Percentiles rank a stretch among this genome's conserved stretches.
phyloP scores from a whole-genome alignment of 2,113 vertebrate species.

The Tonatia bakeri region DNA sequence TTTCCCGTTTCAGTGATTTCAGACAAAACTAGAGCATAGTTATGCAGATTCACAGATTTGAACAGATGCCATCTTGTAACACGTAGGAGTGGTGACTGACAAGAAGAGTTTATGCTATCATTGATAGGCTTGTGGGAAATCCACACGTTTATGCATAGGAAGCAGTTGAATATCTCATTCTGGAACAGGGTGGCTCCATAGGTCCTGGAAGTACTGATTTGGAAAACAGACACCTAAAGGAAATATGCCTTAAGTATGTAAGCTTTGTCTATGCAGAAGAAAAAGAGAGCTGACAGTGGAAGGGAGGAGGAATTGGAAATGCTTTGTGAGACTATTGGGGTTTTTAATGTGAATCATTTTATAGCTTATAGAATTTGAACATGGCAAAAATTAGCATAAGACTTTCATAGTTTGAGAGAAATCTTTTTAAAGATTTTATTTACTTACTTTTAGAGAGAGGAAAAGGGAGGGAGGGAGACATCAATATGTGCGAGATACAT shows the following conservation, averaged over 20 bases:
- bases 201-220: background rate
- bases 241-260: background rate
- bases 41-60: background rate
- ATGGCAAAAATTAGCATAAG: background rate
- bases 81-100: background rate
- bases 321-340: background rate
- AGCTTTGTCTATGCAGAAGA: background rate
- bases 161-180: background rate
- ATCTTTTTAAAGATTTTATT: no score
- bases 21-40: background rate
- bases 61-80: background rate
- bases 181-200: background rate
- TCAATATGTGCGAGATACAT: no score
- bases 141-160: background rate
- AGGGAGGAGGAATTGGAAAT: background rate
- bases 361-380: background rate
- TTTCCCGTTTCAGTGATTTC: background rate
- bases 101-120: background rate
- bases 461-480: no score
- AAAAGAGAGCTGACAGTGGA: background rate
- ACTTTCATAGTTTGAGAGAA: background rate
- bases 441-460: no score
- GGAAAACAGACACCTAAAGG: background rate
- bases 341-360: background rate
- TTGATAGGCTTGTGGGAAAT: background rate